Conservation (phyloP, 2,113 vertebrate genomes). For the Myrmecobius fasciatus region DNA sequence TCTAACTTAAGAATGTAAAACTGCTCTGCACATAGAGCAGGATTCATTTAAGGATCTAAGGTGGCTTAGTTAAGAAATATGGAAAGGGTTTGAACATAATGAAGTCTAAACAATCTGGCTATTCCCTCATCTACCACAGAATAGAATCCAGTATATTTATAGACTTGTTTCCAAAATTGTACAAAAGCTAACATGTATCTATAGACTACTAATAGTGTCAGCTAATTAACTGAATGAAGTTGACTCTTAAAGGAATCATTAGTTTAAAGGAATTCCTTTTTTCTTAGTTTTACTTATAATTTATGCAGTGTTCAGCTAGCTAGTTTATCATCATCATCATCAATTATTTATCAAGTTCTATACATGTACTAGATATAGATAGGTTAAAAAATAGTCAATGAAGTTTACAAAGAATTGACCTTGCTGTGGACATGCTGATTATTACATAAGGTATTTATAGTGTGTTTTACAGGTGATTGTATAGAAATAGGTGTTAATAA, state of each 20-base stretch:
- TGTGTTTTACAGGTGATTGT: neutral
- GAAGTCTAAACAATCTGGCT: neutral
- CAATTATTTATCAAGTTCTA: conserved; percentile 46
- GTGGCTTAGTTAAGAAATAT: neutral
- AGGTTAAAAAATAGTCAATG: neutral
- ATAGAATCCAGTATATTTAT: neutral
- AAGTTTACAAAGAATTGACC: conserved; percentile 5
- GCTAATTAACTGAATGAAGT: neutral
- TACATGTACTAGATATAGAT: neutral
- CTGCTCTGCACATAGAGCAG: neutral
- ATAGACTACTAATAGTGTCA: neutral
- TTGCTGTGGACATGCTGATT: neutral
- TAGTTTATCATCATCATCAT: conserved; percentile 77
- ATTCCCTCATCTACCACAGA: neutral
- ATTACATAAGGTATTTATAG: neutral
- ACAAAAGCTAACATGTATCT: neutral
- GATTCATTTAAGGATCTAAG: neutral
- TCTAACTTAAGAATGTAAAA: neutral
- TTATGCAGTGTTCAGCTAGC: neutral
- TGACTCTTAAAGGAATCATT: neutral
- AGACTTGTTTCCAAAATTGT: neutral
- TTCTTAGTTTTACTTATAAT: conserved; percentile 9
- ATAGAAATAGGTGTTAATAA: conserved; percentile 32
- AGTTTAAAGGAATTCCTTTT: neutral
- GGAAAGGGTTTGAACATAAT: neutral